Base-by-base conservation (phyloP, 2,113 vertebrate species). In the Perognathus longimembris region DNA sequence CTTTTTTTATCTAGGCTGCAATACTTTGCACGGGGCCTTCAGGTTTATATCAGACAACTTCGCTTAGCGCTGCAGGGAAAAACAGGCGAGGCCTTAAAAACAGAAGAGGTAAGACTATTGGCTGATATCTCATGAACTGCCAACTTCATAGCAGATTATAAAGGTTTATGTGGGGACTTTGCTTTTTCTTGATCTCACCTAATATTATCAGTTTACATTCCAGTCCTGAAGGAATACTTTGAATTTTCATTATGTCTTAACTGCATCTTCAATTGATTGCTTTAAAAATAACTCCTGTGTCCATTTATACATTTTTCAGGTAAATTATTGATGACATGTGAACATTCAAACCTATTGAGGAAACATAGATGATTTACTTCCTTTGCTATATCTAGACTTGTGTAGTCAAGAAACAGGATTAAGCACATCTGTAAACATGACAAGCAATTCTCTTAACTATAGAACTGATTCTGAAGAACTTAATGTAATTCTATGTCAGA, bases 41-140 rank as follows among this genome's bases (percentile, higher is more conserved):
- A 99, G 96, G 99, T 99, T 73, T 99, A 99, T 90, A 99, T 99
- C 95, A 97, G 99, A 87, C 99, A 99, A 92, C 98, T 99, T 89
- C 98, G 99, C 92, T 98, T 99, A 71, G 99, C 99, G 5, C 98
- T 99, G 90, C 99, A 99, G 95, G 99, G 99, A 9, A 99, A 99
- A 98, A 99, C 99, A 0, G 99, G 99, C 63, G 99, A 99, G 74
- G 99, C 99, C 71, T 98, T 99, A 85, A 99, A 99, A 97, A 99
- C 99, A n/a, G 99, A 99, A 12, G 99, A 99, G 99, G 99, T 99
- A 97, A 97, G 66, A 69, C 34, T 28, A 22, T 3, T 69, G 22
- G 14, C 24, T 66, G 67, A 34, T 21, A 40, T 40, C 45, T 94
- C 30, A 6, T 61, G 32, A 66, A 82, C 10, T 84, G n/a, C 50